Base-by-base conservation (phyloP, 2,113 vertebrate species). In the Oenanthe oenanthe region DNA sequence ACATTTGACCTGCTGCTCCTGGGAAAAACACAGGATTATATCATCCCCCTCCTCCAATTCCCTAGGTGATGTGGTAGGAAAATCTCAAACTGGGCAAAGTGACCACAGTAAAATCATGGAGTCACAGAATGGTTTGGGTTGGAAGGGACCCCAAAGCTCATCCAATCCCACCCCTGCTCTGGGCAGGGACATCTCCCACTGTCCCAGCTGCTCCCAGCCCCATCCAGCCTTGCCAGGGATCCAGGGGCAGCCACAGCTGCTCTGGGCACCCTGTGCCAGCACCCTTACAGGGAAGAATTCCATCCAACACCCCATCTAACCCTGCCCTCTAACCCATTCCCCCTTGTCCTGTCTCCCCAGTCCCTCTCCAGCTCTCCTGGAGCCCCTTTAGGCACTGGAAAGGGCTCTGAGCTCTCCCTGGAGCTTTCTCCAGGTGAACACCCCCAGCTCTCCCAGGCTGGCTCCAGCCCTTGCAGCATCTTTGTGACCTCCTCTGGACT, bases 211-310 rank as follows among this genome's bases (percentile, higher is more conserved):
- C 10, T n/a, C 68, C 28, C 50, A 58, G 26, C 2, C 25, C 45
- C 0, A 0, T 43, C 53, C 32, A 68, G 0, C 45, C 32, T 43
- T 68, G 0, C 32, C 63, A 68, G 63, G 38, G 47, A 53, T 38
- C 10, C 21, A 38, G 71, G 9, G 13, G 21, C 32, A 67, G 31
- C 58, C 50, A 29, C 53, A 85, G 45, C 36, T 58, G 2, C 53
- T 36, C 31, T 42, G 42, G 42, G 40, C 53, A 26, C 11, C 11
- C 13, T 36, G 34, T 36, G 34, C 34, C 34, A 36, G 34, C 34
- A 36, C 34, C 34, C 34, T 43, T 26, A 26, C 7, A 51, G 26
- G 5, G 13, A 58, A 43, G 1, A 2, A 58, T 36, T 36, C 8
- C 40, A 21, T 18, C 21, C 7, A 22, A 42, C 22, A 22, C 42